Base-by-base conservation (phyloP, 2,888 invertebrate species). In the Eristalinus aeneus region DNA sequence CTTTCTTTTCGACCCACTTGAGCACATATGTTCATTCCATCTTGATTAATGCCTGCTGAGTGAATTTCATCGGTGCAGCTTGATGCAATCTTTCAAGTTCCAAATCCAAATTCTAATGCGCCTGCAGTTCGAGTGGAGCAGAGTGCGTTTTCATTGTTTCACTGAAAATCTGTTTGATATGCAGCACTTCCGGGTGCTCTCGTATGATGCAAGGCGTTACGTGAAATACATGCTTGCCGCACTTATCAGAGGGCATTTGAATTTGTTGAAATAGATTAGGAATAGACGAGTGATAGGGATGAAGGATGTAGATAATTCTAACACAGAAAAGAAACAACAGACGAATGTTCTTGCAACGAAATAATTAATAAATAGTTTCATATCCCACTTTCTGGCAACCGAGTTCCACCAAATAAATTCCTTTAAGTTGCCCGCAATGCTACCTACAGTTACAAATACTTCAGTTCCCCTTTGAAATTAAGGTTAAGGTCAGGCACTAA, bases 61-160 rank as follows among this genome's bases (percentile, higher is more conserved):
- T 46, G 46, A 46, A 8, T 46, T 46, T 46, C 46, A 46, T 46
- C 46, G 46, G 46, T 46, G 46, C 46, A 46, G 46, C 46, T 46
- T 46, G 46, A 46, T 46, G 46, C 46, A n/a, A 46, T 46, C 46
- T 46, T 46, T 46, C 16, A 16, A 46, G 16, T 46, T 20, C 5
- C 5, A 46, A 46, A 46, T 46, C 46, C 46, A 16, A 46, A 46
- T 16, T 46, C 46, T 16, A 16, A 46, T 53, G 34, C 76, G 81
- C 75, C 81, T 22, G 54, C 79, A 73, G 73, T 36, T 81, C 69
- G 71, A 81, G 75, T 81, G 81, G 75, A 76, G 46, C 16, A 8
- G 6, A 4, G 8, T 46, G 46, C 46, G 16, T 46, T 46, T 46
- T 3, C 46, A 5, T 16, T 16, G 46, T 46, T 46, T 46, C 1